Evolutionary conservation across 2,113 vertebrate species (phyloP).

Genomic region (Semicossyphus pulcher): DNA sequence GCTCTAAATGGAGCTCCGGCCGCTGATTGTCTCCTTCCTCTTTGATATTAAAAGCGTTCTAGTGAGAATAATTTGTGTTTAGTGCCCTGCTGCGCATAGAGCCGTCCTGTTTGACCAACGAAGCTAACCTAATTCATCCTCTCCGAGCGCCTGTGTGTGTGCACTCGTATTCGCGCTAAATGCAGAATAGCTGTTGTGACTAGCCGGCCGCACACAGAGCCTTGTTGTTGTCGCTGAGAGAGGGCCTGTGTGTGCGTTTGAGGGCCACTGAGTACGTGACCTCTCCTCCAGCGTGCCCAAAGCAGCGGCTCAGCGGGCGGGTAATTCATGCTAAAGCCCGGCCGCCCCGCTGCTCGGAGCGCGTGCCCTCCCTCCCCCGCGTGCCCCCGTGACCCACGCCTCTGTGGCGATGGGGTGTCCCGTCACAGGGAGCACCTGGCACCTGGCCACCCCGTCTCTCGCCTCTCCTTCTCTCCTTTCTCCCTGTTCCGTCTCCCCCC

Average conservation of each 20-base stretch:
- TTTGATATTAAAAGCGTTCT: slow-evolving; percentile 65
- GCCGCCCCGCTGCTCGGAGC: slow-evolving; percentile 61
- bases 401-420: slow-evolving; percentile 59
- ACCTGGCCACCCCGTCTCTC: slow-evolving; percentile 78
- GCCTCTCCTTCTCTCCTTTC: background rate
- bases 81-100: slow-evolving; percentile 67
- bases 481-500: background rate
- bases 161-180: slow-evolving; percentile 43
- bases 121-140: slow-evolving; percentile 73
- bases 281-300: slow-evolving; percentile 59
- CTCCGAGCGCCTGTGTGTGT: slow-evolving; percentile 3
- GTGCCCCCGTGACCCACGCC: slow-evolving; percentile 55
- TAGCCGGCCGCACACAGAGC: slow-evolving; percentile 43
- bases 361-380: slow-evolving; percentile 37
- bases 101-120: slow-evolving; percentile 72
- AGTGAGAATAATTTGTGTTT: slow-evolving; percentile 75
- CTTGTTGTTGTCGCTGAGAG: slow-evolving; percentile 51
- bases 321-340: slow-evolving; percentile 69
- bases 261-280: slow-evolving; percentile 73
- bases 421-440: slow-evolving; percentile 70
- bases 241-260: slow-evolving; percentile 55
- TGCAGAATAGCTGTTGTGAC: slow-evolving; percentile 64
- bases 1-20: slow-evolving; percentile 40
- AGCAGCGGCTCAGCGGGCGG: slow-evolving; percentile 56
- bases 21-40: slow-evolving; percentile 49